These are phyloP conservation scores for Drosophila obscura DNA, from an alignment of 1,140 invertebrate species.

Conservation along the genomic window DNA sequence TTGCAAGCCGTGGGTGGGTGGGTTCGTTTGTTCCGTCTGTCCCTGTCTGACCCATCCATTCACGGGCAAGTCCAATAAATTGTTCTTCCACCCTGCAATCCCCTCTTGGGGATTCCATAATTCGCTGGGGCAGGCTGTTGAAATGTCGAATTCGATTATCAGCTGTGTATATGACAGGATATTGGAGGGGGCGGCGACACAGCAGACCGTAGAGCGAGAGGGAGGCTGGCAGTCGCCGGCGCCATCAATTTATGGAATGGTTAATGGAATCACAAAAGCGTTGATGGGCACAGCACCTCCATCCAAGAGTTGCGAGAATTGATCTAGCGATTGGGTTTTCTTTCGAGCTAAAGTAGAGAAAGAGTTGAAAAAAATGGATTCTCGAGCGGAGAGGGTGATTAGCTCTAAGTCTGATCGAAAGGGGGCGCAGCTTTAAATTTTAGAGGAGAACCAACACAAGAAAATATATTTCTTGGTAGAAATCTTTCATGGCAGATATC, in stretches of 20 bases:
- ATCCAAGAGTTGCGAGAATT: no score
- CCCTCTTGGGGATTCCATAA: conserved; percentile 31
- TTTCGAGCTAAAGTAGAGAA: no score
- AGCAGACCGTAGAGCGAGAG: background rate
- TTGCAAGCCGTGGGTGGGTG: conserved; percentile 17
- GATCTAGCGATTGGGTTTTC: no score
- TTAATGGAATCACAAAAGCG: background rate
- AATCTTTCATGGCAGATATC: no score
- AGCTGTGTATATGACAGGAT: conserved; percentile 31
- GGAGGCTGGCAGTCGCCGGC: no score
- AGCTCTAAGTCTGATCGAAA: no score
- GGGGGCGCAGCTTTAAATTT: no score
- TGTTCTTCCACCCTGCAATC: background rate
- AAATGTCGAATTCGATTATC: conserved; percentile 60
- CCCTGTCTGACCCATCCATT: conserved; percentile 40
- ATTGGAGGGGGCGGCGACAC: background rate
- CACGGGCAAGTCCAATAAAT: conserved; percentile 59
- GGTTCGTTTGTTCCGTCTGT: conserved; percentile 12
- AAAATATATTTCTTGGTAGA: no score
- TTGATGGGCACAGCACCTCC: no score
- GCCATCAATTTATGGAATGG: conserved; percentile 12
- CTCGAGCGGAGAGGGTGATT: no score
- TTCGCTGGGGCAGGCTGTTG: conserved; percentile 35
- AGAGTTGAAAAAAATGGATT: no score
- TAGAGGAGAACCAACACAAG: no score